A percentile compares a stretch with the other conserved stretches of the same genome.
These are phyloP conservation scores for Scopus umbretta DNA, from an alignment of 2,113 vertebrate species.

Conservation along the genomic window DNA sequence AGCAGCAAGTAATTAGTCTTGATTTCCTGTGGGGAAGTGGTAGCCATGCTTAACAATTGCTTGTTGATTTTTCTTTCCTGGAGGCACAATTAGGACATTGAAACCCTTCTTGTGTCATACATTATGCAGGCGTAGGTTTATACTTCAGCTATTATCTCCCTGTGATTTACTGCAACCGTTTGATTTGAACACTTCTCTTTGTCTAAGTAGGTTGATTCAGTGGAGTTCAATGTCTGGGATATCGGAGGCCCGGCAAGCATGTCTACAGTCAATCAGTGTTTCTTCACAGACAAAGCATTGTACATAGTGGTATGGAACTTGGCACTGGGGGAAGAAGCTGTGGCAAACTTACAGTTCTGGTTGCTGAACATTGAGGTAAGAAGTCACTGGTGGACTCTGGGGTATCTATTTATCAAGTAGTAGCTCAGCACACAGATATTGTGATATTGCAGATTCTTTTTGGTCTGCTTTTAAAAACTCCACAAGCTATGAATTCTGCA, in stretches of 20 bases:
- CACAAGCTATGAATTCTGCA: constrained; percentile 22
- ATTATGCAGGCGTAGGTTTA: not conserved
- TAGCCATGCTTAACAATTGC: constrained; percentile 45
- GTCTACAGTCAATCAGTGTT: constrained; percentile 97
- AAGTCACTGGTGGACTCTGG: not conserved
- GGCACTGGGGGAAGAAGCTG: constrained; percentile 93
- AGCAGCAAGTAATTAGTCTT: constrained; percentile 23
- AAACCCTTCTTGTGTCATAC: not conserved
- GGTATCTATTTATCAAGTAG: not conserved
- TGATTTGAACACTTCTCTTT: constrained; percentile 63
- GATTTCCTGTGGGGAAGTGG: constrained; percentile 59
- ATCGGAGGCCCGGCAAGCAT: constrained; percentile 90
- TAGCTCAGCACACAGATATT: not conserved
- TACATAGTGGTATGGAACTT: constrained; percentile 98
- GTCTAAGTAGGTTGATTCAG: constrained; percentile 83
- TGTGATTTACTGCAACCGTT: not conserved
- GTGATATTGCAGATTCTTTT: not conserved
- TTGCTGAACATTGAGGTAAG: constrained; percentile 96
- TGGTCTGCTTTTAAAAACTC: constrained; percentile 8
- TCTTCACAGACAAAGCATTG: constrained; percentile 96
- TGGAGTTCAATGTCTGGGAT: constrained; percentile 94
- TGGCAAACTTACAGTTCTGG: constrained; percentile 94
- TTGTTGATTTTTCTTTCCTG: constrained; percentile 57
- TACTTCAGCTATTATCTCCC: constrained; percentile 6
- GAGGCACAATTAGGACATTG: not conserved